phyloP scores from a whole-genome alignment of 2,888 invertebrate genomes.

The Stenoptilia bipunctidactyla region DNA sequence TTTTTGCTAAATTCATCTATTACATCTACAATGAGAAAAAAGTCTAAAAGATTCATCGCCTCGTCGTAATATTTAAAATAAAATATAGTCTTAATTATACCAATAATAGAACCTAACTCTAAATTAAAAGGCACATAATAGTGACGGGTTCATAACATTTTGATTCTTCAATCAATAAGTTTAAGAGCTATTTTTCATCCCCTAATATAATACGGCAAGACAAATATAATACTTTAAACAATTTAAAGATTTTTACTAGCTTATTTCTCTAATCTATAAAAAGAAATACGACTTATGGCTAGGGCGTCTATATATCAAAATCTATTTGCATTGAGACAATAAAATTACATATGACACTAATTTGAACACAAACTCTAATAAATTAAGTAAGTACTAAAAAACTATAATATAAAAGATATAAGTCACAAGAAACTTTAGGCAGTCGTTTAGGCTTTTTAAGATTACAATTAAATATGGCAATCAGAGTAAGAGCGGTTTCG shows the following conservation, averaged over 20 bases:
- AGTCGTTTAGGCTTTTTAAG: too few relatives aligned
- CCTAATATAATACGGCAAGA: conserved; percentile 31
- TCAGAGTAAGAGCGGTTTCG: too few relatives aligned
- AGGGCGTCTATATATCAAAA: conserved; percentile 5
- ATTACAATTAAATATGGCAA: too few relatives aligned
- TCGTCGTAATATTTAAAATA: too few relatives aligned
- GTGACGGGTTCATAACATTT: not conserved
- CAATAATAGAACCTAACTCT: not conserved
- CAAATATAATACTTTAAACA: conserved; percentile 7
- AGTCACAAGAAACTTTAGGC: too few relatives aligned
- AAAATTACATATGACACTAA: conserved; percentile 60
- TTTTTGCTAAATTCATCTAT: conserved; percentile 1
- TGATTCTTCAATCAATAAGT: too few relatives aligned
- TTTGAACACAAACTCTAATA: conserved; percentile 57
- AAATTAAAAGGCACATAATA: not conserved
- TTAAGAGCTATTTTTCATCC: too few relatives aligned
- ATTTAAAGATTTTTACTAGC: not conserved
- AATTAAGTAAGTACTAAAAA: not conserved
- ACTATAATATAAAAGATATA: too few relatives aligned
- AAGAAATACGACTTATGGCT: not conserved
- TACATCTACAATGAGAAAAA: conserved; percentile 3
- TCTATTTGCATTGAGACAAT: conserved; percentile 41
- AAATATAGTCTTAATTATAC: too few relatives aligned
- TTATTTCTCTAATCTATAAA: too few relatives aligned
- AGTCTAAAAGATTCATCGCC: too few relatives aligned